phyloP scores from a whole-genome alignment of 2,888 invertebrate species.

The Orthosia gracilis region DNA sequence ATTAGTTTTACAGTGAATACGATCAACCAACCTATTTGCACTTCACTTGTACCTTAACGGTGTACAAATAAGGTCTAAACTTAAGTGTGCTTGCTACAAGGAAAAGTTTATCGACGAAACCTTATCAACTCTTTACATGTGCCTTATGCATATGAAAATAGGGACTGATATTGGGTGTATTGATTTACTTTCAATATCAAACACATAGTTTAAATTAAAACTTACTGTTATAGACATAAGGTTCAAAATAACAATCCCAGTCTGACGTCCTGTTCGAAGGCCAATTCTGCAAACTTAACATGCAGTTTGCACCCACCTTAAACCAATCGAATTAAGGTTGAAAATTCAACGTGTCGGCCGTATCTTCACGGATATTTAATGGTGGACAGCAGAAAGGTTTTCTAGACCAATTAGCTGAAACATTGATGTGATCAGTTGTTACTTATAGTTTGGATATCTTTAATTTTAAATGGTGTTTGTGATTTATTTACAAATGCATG shows the following conservation, averaged over 20 bases:
- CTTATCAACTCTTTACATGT: slow-evolving; percentile 32
- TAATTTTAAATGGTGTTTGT: slow-evolving; percentile 39
- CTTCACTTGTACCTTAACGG: not conserved
- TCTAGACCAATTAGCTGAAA: slow-evolving; percentile 58
- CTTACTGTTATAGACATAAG: not conserved
- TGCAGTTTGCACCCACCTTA: not conserved
- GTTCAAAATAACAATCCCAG: slow-evolving; percentile 12
- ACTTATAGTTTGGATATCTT: slow-evolving; percentile 36
- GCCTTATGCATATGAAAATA: slow-evolving; percentile 40
- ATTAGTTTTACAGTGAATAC: slow-evolving; percentile 70
- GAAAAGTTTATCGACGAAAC: slow-evolving; percentile 29
- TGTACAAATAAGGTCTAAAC: slow-evolving; percentile 19
- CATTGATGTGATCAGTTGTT: slow-evolving; percentile 49
- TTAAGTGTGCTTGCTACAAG: not conserved
- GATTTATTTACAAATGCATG: slow-evolving; percentile 23
- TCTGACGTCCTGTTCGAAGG: slow-evolving; percentile 30
- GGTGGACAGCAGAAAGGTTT: slow-evolving; percentile 26
- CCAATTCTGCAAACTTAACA: slow-evolving; percentile 30
- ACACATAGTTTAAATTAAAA: not conserved
- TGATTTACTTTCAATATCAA: slow-evolving; percentile 10
- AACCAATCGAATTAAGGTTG: fast-evolving
- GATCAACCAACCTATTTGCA: slow-evolving; percentile 18
- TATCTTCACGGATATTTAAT: not conserved
- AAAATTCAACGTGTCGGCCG: not conserved
- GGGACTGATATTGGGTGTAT: slow-evolving; percentile 21